phyloP scores from a whole-genome alignment of 2,888 invertebrate genomes.

The Sipha maydis region DNA sequence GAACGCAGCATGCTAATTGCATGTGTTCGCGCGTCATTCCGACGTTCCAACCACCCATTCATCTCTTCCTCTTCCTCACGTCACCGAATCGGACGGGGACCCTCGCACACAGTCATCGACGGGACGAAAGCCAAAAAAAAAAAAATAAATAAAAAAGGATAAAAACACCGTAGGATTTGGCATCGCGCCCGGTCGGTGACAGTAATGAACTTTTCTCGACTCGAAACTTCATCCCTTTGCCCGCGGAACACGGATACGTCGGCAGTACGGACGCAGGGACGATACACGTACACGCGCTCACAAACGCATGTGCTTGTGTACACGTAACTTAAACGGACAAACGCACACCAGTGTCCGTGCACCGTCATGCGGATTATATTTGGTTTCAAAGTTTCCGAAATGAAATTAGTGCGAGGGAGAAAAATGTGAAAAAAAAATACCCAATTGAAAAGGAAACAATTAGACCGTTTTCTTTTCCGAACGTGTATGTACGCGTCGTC shows the following conservation, averaged over 20 bases:
- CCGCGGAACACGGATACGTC: neutral
- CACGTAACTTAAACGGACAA: neutral
- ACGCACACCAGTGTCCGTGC: neutral
- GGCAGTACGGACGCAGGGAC: neutral
- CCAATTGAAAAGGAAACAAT: neutral
- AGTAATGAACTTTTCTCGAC: conserved; percentile 49
- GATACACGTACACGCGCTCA: too few relatives aligned
- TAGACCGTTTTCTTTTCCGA: neutral
- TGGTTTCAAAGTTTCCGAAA: neutral
- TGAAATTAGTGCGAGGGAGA: neutral
- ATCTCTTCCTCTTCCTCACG: too few relatives aligned
- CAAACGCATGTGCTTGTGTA: neutral
- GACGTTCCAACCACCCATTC: neutral
- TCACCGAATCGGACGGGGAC: too few relatives aligned
- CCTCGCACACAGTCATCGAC: too few relatives aligned
- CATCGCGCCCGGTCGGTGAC: conserved; percentile 18
- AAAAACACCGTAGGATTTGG: neutral
- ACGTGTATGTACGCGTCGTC: neutral
- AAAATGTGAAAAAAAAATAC: neutral
- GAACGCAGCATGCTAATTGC: neutral
- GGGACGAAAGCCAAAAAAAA: conserved; percentile 32
- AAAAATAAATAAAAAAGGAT: neutral
- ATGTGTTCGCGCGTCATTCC: neutral
- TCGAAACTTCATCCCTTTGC: neutral
- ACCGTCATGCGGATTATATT: neutral